Conservation (phyloP, 1,140 invertebrate genomes). For the Conus betulinus region DNA sequence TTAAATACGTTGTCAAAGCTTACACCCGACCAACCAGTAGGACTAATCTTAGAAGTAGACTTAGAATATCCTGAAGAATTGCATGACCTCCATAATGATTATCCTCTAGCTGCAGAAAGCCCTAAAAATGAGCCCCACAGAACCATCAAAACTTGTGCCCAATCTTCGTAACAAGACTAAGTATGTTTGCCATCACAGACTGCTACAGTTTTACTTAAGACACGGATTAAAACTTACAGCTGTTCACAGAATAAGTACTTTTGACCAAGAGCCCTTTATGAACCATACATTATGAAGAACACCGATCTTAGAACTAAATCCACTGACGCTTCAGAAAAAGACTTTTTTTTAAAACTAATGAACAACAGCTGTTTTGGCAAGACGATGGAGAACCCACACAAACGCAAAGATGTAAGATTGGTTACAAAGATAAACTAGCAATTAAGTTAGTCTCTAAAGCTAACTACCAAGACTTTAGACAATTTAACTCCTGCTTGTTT, state of each 20-base stretch:
- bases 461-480: conserved; percentile 66
- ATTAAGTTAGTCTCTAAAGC: too few species aligned
- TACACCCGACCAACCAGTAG: conserved; percentile 70
- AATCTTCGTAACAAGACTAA: conserved; percentile 42
- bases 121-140: neutral
- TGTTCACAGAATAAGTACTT: conserved; percentile 44
- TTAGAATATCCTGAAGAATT: conserved; percentile 70
- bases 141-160: conserved; percentile 49
- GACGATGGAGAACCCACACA: conserved; percentile 75
- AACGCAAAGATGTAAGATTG: conserved; percentile 56
- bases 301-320: conserved; percentile 61
- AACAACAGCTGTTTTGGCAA: conserved; percentile 76
- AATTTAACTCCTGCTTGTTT: conserved; percentile 66
- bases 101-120: conserved; percentile 76
- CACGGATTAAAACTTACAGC: neutral
- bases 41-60: conserved; percentile 78
- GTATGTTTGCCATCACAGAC: conserved; percentile 40
- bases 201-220: too few species aligned
- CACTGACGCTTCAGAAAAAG: conserved; percentile 74
- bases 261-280: conserved; percentile 45
- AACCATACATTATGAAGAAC: conserved; percentile 52
- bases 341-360: conserved; percentile 76
- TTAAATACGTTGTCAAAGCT: conserved; percentile 66
- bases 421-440: conserved; percentile 26
- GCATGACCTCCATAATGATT: conserved; percentile 78